These are phyloP conservation scores for Tragelaphus buxtoni DNA, from an alignment of 2,113 vertebrate genomes.

Conservation along the genomic window DNA sequence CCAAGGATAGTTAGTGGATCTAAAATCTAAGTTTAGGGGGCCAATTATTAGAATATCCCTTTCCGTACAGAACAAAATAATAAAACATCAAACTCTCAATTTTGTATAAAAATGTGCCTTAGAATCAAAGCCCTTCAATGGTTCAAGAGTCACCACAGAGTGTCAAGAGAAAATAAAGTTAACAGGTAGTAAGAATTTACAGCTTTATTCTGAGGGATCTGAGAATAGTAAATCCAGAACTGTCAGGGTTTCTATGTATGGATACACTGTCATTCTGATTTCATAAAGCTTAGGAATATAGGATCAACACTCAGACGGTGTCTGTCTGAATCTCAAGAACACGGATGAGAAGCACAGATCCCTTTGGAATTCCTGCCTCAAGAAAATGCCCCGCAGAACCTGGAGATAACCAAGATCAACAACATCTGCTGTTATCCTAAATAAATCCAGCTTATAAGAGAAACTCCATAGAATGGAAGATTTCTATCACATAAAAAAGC, in stretches of 20 bases:
- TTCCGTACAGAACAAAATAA: not conserved
- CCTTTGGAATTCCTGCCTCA: not conserved
- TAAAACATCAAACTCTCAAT: not conserved
- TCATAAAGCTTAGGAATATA: not conserved
- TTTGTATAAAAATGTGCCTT: not conserved
- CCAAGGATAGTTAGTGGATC: not conserved
- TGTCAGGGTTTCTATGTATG: not conserved
- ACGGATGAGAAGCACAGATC: not conserved
- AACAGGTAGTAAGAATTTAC: not conserved
- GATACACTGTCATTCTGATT: not conserved
- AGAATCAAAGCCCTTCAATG: not conserved
- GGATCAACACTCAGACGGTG: not conserved
- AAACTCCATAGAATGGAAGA: not conserved
- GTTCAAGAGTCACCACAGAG: accelerated
- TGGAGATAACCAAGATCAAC: not conserved
- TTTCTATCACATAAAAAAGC: not conserved
- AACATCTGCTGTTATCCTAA: not conserved
- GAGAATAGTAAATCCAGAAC: not conserved
- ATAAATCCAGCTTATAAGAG: not conserved
- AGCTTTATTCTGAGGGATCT: not conserved
- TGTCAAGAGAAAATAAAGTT: not conserved
- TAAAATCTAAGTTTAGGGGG: not conserved
- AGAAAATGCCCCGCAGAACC: not conserved
- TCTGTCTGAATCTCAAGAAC: not conserved
- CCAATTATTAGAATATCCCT: not conserved